Conservation (phyloP, 2,888 invertebrate genomes). For the Archips crataeganus region DNA sequence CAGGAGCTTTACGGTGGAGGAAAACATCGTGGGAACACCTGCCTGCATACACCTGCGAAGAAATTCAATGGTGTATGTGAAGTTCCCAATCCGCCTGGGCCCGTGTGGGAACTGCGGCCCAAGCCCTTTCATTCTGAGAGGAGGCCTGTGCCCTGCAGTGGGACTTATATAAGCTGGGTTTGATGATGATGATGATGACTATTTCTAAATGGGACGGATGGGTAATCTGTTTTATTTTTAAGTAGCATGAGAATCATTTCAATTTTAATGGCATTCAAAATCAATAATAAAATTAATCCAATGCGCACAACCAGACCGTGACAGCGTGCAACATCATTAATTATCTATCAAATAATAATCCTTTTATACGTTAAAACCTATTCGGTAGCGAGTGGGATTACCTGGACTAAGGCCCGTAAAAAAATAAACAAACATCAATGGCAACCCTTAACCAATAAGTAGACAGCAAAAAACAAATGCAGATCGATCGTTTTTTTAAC, state of each 20-base stretch:
- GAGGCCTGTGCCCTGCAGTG: too few species aligned
- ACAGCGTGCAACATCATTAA: slow-evolving; percentile 74
- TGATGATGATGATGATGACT: too few species aligned
- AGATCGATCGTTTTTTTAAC: slow-evolving; percentile 16
- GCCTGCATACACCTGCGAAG: too few species aligned
- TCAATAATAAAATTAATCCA: slow-evolving; percentile 44
- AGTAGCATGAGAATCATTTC: neutral
- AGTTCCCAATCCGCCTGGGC: too few species aligned
- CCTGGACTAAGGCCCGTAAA: slow-evolving; percentile 79
- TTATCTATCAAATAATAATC: slow-evolving; percentile 84
- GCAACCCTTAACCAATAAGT: slow-evolving; percentile 66
- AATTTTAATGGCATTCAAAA: slow-evolving; percentile 39
- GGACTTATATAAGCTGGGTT: too few species aligned
- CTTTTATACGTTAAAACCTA: slow-evolving; percentile 81
- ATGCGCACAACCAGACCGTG: slow-evolving; percentile 54
- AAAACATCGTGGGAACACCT: too few species aligned
- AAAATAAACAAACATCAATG: slow-evolving; percentile 78
- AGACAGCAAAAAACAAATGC: slow-evolving; percentile 44
- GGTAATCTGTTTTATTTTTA: too few species aligned
- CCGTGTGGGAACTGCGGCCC: too few species aligned
- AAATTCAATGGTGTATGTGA: too few species aligned
- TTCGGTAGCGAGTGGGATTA: slow-evolving; percentile 75
- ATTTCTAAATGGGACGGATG: too few species aligned
- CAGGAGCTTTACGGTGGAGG: too few species aligned
- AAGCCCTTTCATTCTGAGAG: too few species aligned